Evolutionary conservation across 1,140 invertebrate species (phyloP), one percentile per base, ranked within the genome.

Genomic region (Drosophila sp.): DNA sequence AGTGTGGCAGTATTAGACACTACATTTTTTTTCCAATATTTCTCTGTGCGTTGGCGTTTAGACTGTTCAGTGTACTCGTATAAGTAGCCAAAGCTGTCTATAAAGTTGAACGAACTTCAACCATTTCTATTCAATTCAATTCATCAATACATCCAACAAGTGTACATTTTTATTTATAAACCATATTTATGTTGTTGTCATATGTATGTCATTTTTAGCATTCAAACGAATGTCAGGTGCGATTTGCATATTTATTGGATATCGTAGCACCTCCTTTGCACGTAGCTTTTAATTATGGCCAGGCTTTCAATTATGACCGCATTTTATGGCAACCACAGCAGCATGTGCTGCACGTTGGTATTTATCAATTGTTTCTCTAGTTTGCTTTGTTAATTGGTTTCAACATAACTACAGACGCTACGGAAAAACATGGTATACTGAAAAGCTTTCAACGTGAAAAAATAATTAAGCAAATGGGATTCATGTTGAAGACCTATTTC

Each of bases 21-120:
- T 8, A 38, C 11, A 46, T 54, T 53, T 25, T 46, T 13, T 18
- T 9, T 25, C 29, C 13, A 7, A 53, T 54, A 50, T 29, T 32
- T 50, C 9, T 11, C 7, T 61, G 50, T 75, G 80, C 57, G 79
- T 80, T 45, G 80, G 76, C 66, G 73, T 76, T 56, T 70, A 64
- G 54, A 64, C 72, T n/a, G 25, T 61, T 58, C 58, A 64, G 78
- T n/a, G 25, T 61, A 63, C 58, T 50, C 34, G 57, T 36, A 56
- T 13, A n/a, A n/a, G n/a, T n/a, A n/a, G n/a, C 40, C 27, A 57
- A 34, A 48, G 51, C 14, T 21, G 50, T 54, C 29, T 45, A 51
- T 70, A 54, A 66, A 71, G 81, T 81, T 84, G 86, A 87, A 81
- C 86, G 81, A 84, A 86, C 81, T 73, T 80, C 13, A 32, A 27